Percentiles rank a stretch among this genome's conserved stretches.
Evolutionary conservation across 2,113 vertebrate genomes (phyloP).

Genomic region (Phyllopteryx taeniolatus): DNA sequence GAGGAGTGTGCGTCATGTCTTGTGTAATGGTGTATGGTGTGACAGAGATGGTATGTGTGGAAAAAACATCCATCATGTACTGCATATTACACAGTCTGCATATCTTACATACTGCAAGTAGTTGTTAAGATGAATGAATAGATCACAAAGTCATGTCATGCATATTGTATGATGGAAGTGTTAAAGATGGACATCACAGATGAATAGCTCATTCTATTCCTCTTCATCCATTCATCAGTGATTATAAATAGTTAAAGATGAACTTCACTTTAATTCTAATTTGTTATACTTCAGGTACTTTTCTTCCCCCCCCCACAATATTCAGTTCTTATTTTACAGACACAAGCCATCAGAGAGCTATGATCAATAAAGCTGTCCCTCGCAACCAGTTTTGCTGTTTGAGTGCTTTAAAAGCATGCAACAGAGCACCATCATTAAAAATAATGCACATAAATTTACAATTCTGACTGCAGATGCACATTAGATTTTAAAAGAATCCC

Average conservation of each 20-base stretch:
- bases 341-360: slow-evolving; percentile 16
- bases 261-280: background rate
- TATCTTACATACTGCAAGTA: slow-evolving; percentile 2
- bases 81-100: slow-evolving; percentile 20
- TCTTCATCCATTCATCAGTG: background rate
- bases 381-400: slow-evolving; percentile 38
- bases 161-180: slow-evolving; percentile 8
- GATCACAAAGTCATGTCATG: slow-evolving; percentile 33
- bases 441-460: slow-evolving; percentile 46
- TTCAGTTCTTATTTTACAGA: slow-evolving; percentile 19
- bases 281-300: background rate
- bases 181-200: slow-evolving; percentile 1
- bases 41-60: slow-evolving; percentile 10
- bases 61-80: slow-evolving; percentile 23
- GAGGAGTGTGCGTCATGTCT: slow-evolving; percentile 1
- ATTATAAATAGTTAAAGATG: background rate
- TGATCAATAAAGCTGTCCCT: slow-evolving; percentile 52
- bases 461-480: slow-evolving; percentile 23
- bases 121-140: slow-evolving; percentile 44
- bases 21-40: slow-evolving; percentile 18
- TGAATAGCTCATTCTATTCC: background rate
- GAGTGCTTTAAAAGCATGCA: slow-evolving; percentile 61
- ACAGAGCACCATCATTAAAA: slow-evolving; percentile 36
- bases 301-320: slow-evolving; percentile 2
- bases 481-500: slow-evolving; percentile 25